Conservation (phyloP, 2,888 invertebrate genomes). For the Drosophila nigricruria region DNA sequence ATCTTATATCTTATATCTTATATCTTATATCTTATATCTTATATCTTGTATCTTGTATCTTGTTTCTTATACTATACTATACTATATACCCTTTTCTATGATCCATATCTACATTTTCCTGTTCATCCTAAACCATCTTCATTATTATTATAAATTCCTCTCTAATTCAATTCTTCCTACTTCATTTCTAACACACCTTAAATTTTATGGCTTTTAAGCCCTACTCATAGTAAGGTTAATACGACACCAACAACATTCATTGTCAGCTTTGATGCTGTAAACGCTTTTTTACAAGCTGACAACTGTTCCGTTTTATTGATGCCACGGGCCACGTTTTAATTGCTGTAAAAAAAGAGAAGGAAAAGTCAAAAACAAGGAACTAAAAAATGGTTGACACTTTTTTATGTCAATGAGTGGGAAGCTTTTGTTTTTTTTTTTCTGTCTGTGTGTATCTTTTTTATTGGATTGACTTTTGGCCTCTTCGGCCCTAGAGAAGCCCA, state of each 20-base stretch:
- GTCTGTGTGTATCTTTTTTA: neutral
- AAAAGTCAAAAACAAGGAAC: constrained; percentile 26
- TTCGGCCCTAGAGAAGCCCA: constrained; percentile 16
- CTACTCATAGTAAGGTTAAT: neutral
- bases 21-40: neutral
- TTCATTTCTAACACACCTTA: too few species aligned
- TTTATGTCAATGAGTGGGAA: constrained; percentile 40
- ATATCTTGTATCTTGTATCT: neutral
- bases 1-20: too few species aligned
- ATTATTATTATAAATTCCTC: neutral
- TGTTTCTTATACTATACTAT: neutral
- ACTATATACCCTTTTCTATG: neutral
- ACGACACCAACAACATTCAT: constrained; percentile 13
- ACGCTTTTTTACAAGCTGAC: constrained; percentile 56
- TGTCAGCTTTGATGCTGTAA: constrained; percentile 34
- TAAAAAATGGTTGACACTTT: constrained; percentile 20
- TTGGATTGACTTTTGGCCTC: constrained; percentile 13
- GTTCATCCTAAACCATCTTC: neutral
- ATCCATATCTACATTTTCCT: too few species aligned
- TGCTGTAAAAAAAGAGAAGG: constrained; percentile 41
- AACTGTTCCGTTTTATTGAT: constrained; percentile 67
- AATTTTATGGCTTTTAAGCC: neutral
- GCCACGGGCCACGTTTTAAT: constrained; percentile 73
- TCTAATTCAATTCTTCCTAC: neutral
- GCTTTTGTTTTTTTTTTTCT: neutral